Percentiles rank a stretch among this genome's conserved stretches.
Evolutionary conservation across 1,140 invertebrate species (phyloP).

Genomic region (Leguminivora glycinivorella): DNA sequence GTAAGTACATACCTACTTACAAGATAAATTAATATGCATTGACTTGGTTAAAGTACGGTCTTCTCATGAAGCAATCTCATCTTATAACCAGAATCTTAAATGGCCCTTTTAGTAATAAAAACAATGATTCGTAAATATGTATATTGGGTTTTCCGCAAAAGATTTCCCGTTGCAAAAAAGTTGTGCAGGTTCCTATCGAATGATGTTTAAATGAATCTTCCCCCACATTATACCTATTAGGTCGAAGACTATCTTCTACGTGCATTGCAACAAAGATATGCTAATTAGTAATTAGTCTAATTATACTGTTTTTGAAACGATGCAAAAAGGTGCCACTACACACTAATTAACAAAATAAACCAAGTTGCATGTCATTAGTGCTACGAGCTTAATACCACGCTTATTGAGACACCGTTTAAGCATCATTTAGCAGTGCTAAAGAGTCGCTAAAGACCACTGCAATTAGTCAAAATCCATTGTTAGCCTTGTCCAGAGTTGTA

Average conservation of each 20-base stretch:
- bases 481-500: neutral
- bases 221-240: no score
- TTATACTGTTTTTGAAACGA: neutral
- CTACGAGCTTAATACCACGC: neutral
- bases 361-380: neutral
- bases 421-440: neutral
- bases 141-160: no score
- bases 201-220: no score
- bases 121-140: no score
- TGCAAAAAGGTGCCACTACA: neutral
- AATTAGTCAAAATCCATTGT: conserved; percentile 43
- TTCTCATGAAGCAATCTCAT: no score
- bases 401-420: conserved; percentile 4
- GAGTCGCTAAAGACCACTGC: conserved; percentile 31
- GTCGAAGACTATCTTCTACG: neutral
- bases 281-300: neutral
- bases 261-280: neutral
- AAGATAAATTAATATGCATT: no score
- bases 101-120: no score
- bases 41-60: no score
- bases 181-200: no score
- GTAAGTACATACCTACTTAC: no score
- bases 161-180: no score
- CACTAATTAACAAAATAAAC: neutral
- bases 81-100: no score